Evolutionary conservation across 2,888 invertebrate genomes (phyloP).

Genomic region (Lasioglossum vierecki): DNA sequence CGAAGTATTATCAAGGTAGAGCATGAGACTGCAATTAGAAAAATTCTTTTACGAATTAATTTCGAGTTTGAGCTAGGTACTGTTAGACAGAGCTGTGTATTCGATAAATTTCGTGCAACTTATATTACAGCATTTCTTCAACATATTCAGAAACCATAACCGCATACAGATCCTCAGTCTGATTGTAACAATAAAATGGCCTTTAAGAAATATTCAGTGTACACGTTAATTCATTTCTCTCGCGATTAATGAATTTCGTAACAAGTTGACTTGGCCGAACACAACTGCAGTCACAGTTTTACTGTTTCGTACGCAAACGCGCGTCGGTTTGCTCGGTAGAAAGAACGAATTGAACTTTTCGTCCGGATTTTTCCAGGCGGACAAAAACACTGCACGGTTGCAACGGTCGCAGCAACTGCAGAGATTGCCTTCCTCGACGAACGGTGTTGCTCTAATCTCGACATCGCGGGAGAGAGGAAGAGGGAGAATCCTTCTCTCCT

Average conservation of each 20-base stretch:
- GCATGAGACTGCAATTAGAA: too few species aligned
- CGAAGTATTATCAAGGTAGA: background rate
- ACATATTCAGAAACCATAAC: too few species aligned
- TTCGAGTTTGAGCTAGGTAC: background rate
- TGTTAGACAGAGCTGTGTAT: too few species aligned
- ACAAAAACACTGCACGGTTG: background rate
- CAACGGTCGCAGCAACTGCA: background rate
- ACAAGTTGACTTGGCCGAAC: background rate
- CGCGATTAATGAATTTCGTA: too few species aligned
- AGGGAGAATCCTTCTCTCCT: background rate
- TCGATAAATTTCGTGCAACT: too few species aligned
- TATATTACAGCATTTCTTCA: too few species aligned
- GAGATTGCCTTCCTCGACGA: background rate
- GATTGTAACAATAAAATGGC: too few species aligned
- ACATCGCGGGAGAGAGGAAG: background rate
- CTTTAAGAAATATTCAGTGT: too few species aligned
- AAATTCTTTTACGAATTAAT: too few species aligned
- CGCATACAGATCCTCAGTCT: too few species aligned
- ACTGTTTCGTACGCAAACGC: background rate
- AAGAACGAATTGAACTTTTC: constrained; percentile 19
- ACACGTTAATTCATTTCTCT: too few species aligned
- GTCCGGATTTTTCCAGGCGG: background rate
- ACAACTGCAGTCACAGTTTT: background rate
- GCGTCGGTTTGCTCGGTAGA: background rate
- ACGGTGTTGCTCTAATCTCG: background rate